These are phyloP conservation scores for Tenthredo mesomela DNA, from an alignment of 2,888 invertebrate genomes.

Conservation along the genomic window DNA sequence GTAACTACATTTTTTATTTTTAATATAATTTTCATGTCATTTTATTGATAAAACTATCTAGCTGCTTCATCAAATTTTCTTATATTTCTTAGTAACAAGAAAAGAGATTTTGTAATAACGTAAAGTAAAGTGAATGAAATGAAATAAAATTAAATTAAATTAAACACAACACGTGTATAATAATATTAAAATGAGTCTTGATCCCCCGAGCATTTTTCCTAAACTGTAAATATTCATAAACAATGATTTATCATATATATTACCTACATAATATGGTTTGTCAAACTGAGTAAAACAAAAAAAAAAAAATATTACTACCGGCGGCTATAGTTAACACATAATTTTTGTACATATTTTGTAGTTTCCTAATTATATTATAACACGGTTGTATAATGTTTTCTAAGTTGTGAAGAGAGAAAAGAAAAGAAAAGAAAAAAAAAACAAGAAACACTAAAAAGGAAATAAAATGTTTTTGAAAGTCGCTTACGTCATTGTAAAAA, in stretches of 20 bases:
- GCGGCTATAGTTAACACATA: slow-evolving; percentile 42
- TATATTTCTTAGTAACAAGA: background rate
- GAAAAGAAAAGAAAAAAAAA: background rate
- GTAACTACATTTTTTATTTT: background rate
- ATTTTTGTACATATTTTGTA: slow-evolving; percentile 55
- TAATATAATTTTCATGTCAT: background rate
- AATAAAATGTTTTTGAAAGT: slow-evolving; percentile 56
- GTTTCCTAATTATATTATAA: slow-evolving; percentile 52
- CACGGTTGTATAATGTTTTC: slow-evolving; percentile 47
- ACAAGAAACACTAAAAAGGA: slow-evolving; percentile 41
- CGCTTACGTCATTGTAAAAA: background rate
- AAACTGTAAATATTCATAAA: slow-evolving; percentile 31
- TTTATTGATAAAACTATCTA: background rate
- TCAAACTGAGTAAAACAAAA: background rate
- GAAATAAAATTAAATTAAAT: background rate
- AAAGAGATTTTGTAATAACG: background rate
- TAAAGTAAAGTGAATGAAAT: background rate
- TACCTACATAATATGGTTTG: slow-evolving; percentile 5
- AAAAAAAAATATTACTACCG: background rate
- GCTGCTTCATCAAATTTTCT: background rate
- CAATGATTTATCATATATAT: background rate
- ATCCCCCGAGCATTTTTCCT: background rate
- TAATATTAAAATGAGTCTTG: background rate
- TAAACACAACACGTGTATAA: background rate
- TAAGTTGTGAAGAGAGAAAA: slow-evolving; percentile 49